Conservation (phyloP, 2,888 invertebrate species). For the Stictocephala bisonia region DNA sequence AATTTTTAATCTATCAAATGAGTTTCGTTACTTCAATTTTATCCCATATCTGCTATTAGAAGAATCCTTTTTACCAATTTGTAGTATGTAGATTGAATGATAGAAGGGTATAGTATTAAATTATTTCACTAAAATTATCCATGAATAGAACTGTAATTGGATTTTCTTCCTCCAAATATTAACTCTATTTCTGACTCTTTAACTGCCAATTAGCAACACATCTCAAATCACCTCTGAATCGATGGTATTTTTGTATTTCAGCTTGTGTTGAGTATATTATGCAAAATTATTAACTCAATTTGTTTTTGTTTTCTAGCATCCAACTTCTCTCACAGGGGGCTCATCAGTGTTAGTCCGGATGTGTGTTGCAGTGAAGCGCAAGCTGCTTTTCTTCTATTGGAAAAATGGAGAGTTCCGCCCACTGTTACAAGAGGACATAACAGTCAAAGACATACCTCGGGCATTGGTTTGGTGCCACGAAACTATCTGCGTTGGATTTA, state of each 20-base stretch:
- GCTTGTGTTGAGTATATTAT: background rate
- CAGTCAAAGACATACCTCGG: conserved; percentile 82
- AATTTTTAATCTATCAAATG: background rate
- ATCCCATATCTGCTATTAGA: no score
- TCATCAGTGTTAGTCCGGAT: conserved; percentile 81
- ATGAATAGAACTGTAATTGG: no score
- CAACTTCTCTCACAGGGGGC: conserved; percentile 77
- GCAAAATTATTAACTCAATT: no score
- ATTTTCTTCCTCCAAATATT: no score
- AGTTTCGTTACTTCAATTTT: background rate
- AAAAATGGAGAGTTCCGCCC: conserved; percentile 85
- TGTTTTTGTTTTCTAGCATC: conserved; percentile 65
- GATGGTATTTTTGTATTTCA: no score
- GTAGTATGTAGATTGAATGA: no score
- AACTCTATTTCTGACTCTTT: no score
- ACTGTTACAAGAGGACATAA: conserved; percentile 77
- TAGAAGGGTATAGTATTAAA: no score
- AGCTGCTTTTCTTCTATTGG: conserved; percentile 89
- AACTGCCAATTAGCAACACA: no score
- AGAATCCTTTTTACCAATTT: no score
- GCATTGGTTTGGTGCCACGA: conserved; percentile 86
- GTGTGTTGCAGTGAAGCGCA: conserved; percentile 88
- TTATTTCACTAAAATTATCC: no score
- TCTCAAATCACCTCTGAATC: no score
- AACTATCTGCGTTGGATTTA: conserved; percentile 88